Base-by-base conservation (phyloP, 2,113 vertebrate genomes). In the Vidua macroura region DNA sequence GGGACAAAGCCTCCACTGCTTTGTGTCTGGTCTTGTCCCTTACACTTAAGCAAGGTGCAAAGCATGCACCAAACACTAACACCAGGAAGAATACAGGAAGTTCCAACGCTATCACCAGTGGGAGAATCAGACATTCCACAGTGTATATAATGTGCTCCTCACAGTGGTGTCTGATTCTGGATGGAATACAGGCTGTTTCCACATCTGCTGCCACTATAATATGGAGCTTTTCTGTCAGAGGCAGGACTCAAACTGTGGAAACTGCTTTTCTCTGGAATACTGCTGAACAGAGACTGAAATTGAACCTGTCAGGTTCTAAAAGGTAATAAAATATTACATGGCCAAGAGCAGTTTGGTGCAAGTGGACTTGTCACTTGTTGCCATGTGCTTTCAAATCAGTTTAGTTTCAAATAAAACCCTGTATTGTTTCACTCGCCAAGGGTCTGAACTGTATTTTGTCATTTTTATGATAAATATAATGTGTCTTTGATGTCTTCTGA, bases 401-500 rank as follows among this genome's bases (percentile, higher is more conserved):
- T 73, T 13, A 15, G 22, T 74, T 67, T 59, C 0, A 7, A 39
- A 69, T 16, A 53, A 6, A 7, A n/a, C 7, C 7, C 31, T 48
- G 25, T 27, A 25, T 43, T 80, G 9, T 74, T 92, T 60, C 73
- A 37, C 55, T 72, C 23, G 43, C 6, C 1, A 1, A 76, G 14
- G 19, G 11, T 66, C 16, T 67, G 52, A 59, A 33, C 23, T 78
- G 31, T 35, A 17, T 86, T 90, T 69, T 62, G 43, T 51, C 5
- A n/a, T 68, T 82, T 66, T 76, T 52, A 46, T 63, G 90, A 94
- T 88, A 96, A 98, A 83, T 90, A 90, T 67, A 97, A 97, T 6
- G 2, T 14, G 9, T 9, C 19, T 85, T 86, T 46, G 28, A 81
- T 69, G 39, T 93, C 28, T 91, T 91, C 56, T 91, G 97, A 48